Conservation (phyloP, 2,888 invertebrate genomes). For the Steinernema scapterisci region DNA sequence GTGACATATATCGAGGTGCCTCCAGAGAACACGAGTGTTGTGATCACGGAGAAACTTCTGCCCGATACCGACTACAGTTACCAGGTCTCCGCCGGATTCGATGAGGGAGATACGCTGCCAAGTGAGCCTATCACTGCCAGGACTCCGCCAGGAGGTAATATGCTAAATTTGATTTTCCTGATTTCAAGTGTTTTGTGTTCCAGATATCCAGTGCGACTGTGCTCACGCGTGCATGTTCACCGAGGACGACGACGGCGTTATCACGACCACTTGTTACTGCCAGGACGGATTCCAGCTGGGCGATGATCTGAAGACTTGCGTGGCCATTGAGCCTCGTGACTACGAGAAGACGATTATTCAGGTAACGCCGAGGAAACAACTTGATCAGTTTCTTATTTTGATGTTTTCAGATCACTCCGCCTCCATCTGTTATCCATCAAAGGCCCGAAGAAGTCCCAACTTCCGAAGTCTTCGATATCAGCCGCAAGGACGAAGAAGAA, state of each 20-base stretch:
- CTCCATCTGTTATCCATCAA: conserved; percentile 4
- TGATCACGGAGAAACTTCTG: conserved; percentile 51
- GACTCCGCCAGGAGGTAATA: conserved; percentile 60
- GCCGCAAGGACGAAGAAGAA: conserved; percentile 33
- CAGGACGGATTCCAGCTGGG: conserved; percentile 58
- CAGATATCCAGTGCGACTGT: conserved; percentile 62
- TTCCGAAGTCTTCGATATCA: conserved; percentile 14
- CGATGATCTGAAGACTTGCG: conserved; percentile 55
- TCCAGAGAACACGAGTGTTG: conserved; percentile 44
- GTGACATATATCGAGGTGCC: conserved; percentile 46
- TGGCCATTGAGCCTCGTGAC: background rate
- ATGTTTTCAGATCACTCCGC: conserved; percentile 1
- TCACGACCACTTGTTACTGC: conserved; percentile 59
- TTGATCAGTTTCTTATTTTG: background rate
- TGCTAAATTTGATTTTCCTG: background rate
- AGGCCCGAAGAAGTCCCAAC: conserved; percentile 17
- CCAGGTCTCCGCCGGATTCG: conserved; percentile 60
- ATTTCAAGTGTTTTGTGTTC: conserved; percentile 30
- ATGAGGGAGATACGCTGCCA: conserved; percentile 56
- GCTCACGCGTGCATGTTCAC: conserved; percentile 60
- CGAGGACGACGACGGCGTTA: conserved; percentile 46
- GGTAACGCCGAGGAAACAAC: background rate
- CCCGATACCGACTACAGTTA: conserved; percentile 63
- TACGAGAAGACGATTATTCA: conserved; percentile 11
- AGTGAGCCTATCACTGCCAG: conserved; percentile 52